phyloP scores from a whole-genome alignment of 2,888 invertebrate species.

The Drosophila lutescens region DNA sequence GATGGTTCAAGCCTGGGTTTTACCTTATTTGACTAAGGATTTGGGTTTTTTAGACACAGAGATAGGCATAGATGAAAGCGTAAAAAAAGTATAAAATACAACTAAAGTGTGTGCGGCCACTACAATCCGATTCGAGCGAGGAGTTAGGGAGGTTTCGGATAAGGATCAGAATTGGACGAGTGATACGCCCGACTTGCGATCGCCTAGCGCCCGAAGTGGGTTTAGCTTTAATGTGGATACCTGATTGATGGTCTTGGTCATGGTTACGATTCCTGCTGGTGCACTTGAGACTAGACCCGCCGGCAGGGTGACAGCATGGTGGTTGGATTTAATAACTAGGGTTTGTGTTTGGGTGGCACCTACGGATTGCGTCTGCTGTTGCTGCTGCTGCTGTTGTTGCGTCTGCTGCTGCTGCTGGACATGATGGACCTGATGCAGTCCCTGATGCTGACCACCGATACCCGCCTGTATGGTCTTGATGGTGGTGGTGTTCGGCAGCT shows the following conservation, averaged over 20 bases:
- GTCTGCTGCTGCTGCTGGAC: conserved; percentile 56
- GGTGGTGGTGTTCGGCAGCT: conserved; percentile 85
- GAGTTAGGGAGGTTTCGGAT: conserved; percentile 10
- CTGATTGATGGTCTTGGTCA: conserved; percentile 86
- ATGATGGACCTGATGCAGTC: conserved; percentile 63
- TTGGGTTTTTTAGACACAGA: conserved; percentile 1
- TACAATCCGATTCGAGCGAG: conserved; percentile 23
- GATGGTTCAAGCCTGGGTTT: background rate
- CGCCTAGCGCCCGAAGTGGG: conserved; percentile 37
- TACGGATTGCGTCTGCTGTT: conserved; percentile 82
- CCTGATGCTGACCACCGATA: conserved; percentile 75
- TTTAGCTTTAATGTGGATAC: conserved; percentile 75
- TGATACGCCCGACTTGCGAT: conserved; percentile 30
- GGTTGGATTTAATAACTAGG: conserved; percentile 85
- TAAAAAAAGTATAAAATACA: background rate
- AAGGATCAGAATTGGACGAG: conserved; percentile 24
- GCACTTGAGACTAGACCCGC: conserved; percentile 85
- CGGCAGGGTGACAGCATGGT: conserved; percentile 85
- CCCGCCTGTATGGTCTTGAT: conserved; percentile 83
- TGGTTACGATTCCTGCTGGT: conserved; percentile 88
- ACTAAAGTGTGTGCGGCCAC: conserved; percentile 27
- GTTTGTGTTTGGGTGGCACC: conserved; percentile 84
- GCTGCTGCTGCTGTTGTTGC: conserved; percentile 62
- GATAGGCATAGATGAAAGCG: conserved; percentile 4
- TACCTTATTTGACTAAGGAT: background rate